Percentiles rank a stretch among this genome's conserved stretches.
Conservation (phyloP, 1,140 invertebrate genomes). For the Atta texana region DNA sequence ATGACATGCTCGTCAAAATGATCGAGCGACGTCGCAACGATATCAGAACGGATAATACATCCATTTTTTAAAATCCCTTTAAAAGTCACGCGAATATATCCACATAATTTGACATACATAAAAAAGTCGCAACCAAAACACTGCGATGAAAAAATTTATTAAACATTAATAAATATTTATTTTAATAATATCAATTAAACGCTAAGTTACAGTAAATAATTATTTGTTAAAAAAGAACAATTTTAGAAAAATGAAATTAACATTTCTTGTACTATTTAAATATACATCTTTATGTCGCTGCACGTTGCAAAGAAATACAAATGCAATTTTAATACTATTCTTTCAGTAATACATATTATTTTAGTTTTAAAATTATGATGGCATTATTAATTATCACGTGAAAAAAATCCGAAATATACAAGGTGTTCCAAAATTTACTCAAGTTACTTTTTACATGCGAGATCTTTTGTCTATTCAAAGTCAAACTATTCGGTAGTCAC, state of each 20-base stretch:
- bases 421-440: background rate
- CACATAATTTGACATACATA: conserved; percentile 11
- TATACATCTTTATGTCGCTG: background rate
- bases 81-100: background rate
- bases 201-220: no score
- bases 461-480: background rate
- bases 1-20: conserved; percentile 29
- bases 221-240: no score
- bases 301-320: no score
- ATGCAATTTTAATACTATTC: background rate
- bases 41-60: background rate
- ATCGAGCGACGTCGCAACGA: background rate
- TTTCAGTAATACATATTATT: conserved; percentile 4
- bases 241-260: no score
- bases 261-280: no score
- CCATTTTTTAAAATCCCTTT: background rate
- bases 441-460: background rate
- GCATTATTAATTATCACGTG: conserved; percentile 14
- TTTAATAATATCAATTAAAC: no score
- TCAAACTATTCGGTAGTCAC: background rate
- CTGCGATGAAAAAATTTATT: no score
- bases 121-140: background rate
- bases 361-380: background rate
- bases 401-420: background rate
- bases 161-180: no score